Conservation (phyloP, 2,113 vertebrate genomes). For the Morphnarchus princeps region DNA sequence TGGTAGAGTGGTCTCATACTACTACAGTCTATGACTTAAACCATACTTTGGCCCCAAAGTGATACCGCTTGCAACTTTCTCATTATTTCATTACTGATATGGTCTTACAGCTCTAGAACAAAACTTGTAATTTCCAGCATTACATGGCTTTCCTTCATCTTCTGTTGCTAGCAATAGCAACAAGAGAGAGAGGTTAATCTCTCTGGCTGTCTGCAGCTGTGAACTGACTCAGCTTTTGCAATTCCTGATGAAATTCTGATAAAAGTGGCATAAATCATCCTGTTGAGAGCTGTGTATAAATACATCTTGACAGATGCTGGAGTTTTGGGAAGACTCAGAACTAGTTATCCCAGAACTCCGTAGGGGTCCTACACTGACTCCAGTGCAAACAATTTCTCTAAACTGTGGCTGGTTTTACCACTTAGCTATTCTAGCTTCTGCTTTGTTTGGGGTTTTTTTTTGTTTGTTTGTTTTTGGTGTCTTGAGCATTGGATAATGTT, state of each 20-base stretch:
- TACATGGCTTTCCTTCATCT: background rate
- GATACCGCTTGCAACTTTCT: background rate
- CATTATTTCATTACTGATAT: background rate
- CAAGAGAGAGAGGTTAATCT: background rate
- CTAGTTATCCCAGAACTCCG: background rate
- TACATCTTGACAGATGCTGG: background rate
- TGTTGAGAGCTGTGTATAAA: background rate
- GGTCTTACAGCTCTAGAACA: background rate
- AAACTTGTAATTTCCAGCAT: background rate
- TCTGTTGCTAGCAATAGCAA: background rate
- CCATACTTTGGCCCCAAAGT: background rate
- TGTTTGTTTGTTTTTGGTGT: background rate
- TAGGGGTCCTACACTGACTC: background rate
- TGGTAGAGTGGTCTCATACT: background rate
- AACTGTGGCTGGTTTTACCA: background rate
- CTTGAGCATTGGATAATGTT: background rate
- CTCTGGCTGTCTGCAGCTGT: background rate
- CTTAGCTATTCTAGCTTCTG: background rate
- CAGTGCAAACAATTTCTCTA: background rate
- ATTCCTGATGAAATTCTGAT: background rate
- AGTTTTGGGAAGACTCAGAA: background rate
- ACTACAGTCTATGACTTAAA: background rate
- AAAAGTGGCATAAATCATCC: background rate
- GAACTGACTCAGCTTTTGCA: background rate
- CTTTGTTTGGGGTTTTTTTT: no score